Evolutionary conservation across 2,797 vertebrate species (phyloP).

Genomic region (Sebastes ruberrimus): DNA sequence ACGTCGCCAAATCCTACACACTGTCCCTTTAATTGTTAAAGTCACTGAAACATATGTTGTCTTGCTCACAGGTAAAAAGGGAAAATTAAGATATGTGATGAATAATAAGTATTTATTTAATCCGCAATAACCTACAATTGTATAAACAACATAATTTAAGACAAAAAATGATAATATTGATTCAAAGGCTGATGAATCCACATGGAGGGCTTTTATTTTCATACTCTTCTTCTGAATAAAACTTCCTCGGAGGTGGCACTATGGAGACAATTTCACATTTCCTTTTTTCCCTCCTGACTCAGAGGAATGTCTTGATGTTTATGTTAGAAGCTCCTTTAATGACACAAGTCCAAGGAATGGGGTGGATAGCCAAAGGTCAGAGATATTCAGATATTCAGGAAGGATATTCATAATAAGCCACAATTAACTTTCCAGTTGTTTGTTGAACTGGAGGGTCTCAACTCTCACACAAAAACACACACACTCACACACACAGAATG

Average conservation of each 20-base stretch:
- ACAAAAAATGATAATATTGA: conserved; percentile 1
- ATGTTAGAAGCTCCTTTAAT: conserved; percentile 35
- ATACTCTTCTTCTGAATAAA: background rate
- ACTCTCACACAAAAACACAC: background rate
- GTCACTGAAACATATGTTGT: background rate
- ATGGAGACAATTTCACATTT: conserved; percentile 45
- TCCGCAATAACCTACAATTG: background rate
- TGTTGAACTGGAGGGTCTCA: conserved; percentile 39
- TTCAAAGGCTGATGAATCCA: conserved; percentile 1
- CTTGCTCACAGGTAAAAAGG: background rate
- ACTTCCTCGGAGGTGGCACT: conserved; percentile 29
- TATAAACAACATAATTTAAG: conserved; percentile 18
- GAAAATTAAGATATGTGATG: background rate
- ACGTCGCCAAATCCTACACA: too few relatives aligned
- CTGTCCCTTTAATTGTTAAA: too few relatives aligned
- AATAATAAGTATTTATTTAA: conserved; percentile 47
- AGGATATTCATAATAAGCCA: conserved; percentile 24
- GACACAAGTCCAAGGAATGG: conserved; percentile 33
- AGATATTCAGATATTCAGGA: conserved; percentile 4
- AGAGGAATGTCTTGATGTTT: conserved; percentile 59
- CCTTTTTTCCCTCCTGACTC: conserved; percentile 45
- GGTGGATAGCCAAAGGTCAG: conserved; percentile 27
- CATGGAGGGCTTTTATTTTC: conserved; percentile 1
- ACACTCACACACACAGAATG: background rate
- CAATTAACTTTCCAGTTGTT: conserved; percentile 55